Evolutionary conservation across 1,140 invertebrate genomes (phyloP).

Genomic region (Drosophila tsacasi): DNA sequence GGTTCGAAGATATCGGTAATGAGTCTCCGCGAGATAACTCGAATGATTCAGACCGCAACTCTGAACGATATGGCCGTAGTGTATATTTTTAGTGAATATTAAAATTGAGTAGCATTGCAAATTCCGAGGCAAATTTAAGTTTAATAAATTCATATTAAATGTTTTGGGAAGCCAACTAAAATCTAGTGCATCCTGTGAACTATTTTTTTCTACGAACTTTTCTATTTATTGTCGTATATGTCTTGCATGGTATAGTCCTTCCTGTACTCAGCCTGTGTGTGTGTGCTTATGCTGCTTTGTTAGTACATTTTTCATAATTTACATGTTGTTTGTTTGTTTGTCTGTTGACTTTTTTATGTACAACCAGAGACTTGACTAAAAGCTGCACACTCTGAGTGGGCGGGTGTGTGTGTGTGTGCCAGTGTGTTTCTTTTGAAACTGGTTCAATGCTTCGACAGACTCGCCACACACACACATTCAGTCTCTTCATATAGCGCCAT

Average conservation of each 20-base stretch:
- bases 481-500: slow-evolving; percentile 11
- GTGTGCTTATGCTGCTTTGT: slow-evolving; percentile 67
- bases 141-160: neutral
- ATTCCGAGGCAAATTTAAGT: neutral
- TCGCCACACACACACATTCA: slow-evolving; percentile 29
- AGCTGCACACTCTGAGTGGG: slow-evolving; percentile 52
- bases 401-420: slow-evolving; percentile 11
- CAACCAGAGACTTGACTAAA: slow-evolving; percentile 78
- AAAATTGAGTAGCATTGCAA: too few relatives aligned
- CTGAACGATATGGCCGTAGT: slow-evolving; percentile 3
- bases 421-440: slow-evolving; percentile 56
- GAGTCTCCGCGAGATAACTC: slow-evolving; percentile 3
- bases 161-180: neutral
- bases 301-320: slow-evolving; percentile 83
- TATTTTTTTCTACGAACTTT: neutral
- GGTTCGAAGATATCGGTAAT: neutral
- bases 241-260: neutral
- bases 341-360: slow-evolving; percentile 81
- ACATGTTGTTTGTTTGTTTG: slow-evolving; percentile 77
- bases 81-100: slow-evolving; percentile 1
- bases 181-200: neutral
- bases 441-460: slow-evolving; percentile 63
- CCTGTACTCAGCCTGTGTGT: slow-evolving; percentile 13
- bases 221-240: neutral
- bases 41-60: slow-evolving; percentile 8